Conservation (phyloP, 2,888 invertebrate genomes). For the Pycnomerus fuliginosus region DNA sequence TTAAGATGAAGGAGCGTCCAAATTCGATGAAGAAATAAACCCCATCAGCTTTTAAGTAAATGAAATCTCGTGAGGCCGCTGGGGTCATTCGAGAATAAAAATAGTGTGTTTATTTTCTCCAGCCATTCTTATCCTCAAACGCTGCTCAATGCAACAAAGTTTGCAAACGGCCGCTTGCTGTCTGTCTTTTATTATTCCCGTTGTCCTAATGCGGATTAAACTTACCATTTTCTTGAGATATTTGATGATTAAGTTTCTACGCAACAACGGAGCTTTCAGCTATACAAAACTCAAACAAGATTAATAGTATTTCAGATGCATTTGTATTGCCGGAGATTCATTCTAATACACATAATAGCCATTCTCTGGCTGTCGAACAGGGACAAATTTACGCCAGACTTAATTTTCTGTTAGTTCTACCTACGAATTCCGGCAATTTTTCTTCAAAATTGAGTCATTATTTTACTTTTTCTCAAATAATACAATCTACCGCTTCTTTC, state of each 20-base stretch:
- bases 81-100: slow-evolving; percentile 23
- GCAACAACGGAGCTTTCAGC: slow-evolving; percentile 5
- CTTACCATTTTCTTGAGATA: too few relatives aligned
- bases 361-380: slow-evolving; percentile 5
- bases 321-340: too few relatives aligned
- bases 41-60: slow-evolving; percentile 35
- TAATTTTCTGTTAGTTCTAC: slow-evolving; percentile 21
- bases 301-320: slow-evolving; percentile 24
- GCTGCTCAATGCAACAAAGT: too few relatives aligned
- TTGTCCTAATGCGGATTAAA: too few relatives aligned
- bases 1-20: slow-evolving; percentile 11
- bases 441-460: slow-evolving; percentile 15
- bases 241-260: slow-evolving; percentile 15
- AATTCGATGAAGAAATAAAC: slow-evolving; percentile 29
- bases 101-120: slow-evolving; percentile 31
- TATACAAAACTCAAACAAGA: slow-evolving; percentile 18
- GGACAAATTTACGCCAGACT: slow-evolving; percentile 8
- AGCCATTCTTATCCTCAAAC: too few relatives aligned
- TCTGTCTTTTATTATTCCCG: too few relatives aligned
- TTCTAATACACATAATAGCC: too few relatives aligned
- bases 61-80: slow-evolving; percentile 30
- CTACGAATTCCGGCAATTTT: slow-evolving; percentile 17
- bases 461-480: slow-evolving; percentile 4
- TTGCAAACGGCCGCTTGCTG: too few relatives aligned
- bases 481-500: too few relatives aligned